Base-by-base conservation (phyloP, 2,113 vertebrate species). In the Crotalus viridis region DNA sequence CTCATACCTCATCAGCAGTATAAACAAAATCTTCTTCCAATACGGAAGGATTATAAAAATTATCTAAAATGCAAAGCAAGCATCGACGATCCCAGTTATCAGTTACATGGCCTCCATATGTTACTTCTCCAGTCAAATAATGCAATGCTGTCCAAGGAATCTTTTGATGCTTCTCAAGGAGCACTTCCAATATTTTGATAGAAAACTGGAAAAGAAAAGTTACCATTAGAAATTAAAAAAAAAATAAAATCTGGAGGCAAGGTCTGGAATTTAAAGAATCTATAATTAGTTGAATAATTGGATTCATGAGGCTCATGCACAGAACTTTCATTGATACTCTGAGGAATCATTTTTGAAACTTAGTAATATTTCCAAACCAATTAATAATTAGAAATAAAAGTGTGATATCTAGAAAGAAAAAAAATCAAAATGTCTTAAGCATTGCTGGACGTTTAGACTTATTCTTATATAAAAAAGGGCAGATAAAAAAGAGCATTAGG, bases 41-140 rank as follows among this genome's bases (percentile, higher is more conserved):
- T 15, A 97, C 86, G 0, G 92, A 92, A 0, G 97, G 96, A 15
- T 92, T 96, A 54, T 93, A 97, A 74, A 97, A 97, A 21, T 89
- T 94, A 93, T 96, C 57, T n/a, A 98, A 94, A 48, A 97, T 96
- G 13, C 95, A 92, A 21, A 94, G 93, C 10, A 98, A 92, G 89
- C 97, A 97, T 1, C 95, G 95, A 51, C 90, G 95, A 92, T 97
- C 97, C 97, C 97, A 97, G 17, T 6, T 12, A 28, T 98, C 97
- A 0, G 94, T 96, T 59, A 97, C 94, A 6, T 57, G 95, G 64
- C 97, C 97, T 0, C 97, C 97, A 1, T 97, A 97, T n/a, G 92
- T 89, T 91, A 97, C 96, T 85, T 97, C 96, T 10, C 96, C 97
- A 0, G 96, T 89, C 87, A 97, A 88, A 89, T 94, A 96, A 57